Base-by-base conservation (phyloP, 2,797 vertebrate species). In the Luscinia luscinia region DNA sequence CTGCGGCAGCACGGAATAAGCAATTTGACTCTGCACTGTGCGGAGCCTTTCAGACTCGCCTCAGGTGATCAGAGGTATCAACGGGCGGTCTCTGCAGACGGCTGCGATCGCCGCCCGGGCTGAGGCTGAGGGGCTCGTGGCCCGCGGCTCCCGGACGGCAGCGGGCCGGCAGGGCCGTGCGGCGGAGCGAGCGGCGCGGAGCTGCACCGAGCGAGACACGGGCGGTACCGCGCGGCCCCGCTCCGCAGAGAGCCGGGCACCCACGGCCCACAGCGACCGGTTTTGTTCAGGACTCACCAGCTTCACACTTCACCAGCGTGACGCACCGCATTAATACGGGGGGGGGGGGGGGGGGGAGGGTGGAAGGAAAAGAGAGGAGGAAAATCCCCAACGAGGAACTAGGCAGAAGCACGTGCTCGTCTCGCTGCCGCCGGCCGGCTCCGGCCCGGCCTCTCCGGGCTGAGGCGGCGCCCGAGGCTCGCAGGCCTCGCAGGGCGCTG, bases 371-470 rank as follows among this genome's bases (percentile, higher is more conserved):
- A 64, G 38, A 43, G 9, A 38, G 16, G 45, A 30, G 32, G 63
- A 77, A 84, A 90, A 57, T 21, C 66, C 62, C 83, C 55, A 10
- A 61, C 24, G 63, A 79, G 91, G 86, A 93, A 93, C 77, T 23
- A 30, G 57, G 41, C 63, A 79, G 43, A 41, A 63, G 36, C 83
- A 76, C 86, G 10, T 24, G 93, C 12, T 78, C 48, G 63, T 27
- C 58, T 51, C 36, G 9, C 57, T 2, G 74, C 28, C 34, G 28
- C 43, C n/a, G 12, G 28, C 30, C 15, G 12, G 32, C 22, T n/a
- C 64, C 2, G 7, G 19, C 14, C 36, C 0, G n/a, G 23, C 55
- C 22, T 23, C 12, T 13, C 28, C 20, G 16, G 3, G 16, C 12
- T 5, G 28, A 34, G 11, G 8, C 7, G 9, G 34, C 21, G 13